A percentile compares a stretch with the other conserved stretches of the same genome.
Evolutionary conservation across 2,888 invertebrate genomes (phyloP).

Genomic region (Entomobrya multifasciata): DNA sequence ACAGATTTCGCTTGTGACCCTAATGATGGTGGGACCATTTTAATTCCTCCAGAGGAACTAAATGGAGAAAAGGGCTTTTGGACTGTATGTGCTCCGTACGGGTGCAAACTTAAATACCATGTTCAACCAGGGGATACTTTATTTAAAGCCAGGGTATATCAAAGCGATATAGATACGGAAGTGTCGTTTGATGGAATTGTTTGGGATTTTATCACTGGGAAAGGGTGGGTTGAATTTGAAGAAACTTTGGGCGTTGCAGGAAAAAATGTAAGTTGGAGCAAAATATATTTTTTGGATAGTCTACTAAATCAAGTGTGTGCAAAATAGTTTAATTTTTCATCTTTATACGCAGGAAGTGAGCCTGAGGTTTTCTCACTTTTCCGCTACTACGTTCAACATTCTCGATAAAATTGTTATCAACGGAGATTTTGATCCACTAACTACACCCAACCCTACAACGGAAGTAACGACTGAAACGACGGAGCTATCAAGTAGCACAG

Average conservation of each 20-base stretch:
- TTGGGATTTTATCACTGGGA: background rate
- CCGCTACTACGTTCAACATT: background rate
- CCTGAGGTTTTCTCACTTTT: background rate
- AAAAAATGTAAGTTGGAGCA: background rate
- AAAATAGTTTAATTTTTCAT: too few species aligned
- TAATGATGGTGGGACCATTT: background rate
- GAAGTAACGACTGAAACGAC: background rate
- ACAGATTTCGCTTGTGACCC: background rate
- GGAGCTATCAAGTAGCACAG: too few species aligned
- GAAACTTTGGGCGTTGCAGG: background rate
- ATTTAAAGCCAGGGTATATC: background rate
- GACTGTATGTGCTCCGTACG: constrained; percentile 18
- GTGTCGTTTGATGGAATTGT: constrained; percentile 14
- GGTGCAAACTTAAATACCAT: background rate
- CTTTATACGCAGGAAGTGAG: background rate
- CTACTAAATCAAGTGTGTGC: too few species aligned
- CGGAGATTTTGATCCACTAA: background rate
- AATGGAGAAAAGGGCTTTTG: constrained; percentile 47
- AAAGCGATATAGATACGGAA: background rate
- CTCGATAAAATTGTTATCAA: constrained; percentile 36
- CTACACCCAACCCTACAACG: background rate
- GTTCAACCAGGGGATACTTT: background rate
- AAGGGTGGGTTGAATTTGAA: constrained; percentile 3
- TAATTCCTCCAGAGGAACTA: constrained; percentile 34
- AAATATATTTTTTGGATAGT: too few species aligned